phyloP scores from a whole-genome alignment of 2,113 vertebrate species.

The Pitta sordida region DNA sequence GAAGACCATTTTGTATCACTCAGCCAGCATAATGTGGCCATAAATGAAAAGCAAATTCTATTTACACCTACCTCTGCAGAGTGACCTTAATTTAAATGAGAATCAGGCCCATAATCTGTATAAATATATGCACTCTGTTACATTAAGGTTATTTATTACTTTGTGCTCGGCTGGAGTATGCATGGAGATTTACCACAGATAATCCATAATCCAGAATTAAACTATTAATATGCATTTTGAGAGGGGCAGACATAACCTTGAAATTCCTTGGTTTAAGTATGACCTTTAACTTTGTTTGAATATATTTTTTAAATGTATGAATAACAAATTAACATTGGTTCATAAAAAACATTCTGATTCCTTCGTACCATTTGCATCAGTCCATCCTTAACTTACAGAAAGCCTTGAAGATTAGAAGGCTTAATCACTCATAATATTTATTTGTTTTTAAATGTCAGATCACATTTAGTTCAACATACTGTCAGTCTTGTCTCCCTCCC shows the following conservation, averaged over 20 bases:
- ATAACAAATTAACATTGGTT: constrained; percentile 65
- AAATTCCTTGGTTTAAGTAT: constrained; percentile 67
- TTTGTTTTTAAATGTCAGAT: constrained; percentile 75
- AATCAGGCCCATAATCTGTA: constrained; percentile 64
- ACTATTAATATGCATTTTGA: constrained; percentile 58
- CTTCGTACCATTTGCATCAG: constrained; percentile 64
- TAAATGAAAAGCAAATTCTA: constrained; percentile 39
- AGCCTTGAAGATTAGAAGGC: constrained; percentile 69
- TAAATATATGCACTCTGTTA: constrained; percentile 63
- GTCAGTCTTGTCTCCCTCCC: not conserved
- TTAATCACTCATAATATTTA: constrained; percentile 71
- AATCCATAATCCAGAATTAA: constrained; percentile 66
- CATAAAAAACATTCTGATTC: constrained; percentile 65
- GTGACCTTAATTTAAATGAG: constrained; percentile 65
- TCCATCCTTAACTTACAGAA: constrained; percentile 62
- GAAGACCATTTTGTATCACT: not conserved
- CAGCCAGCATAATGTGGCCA: not conserved
- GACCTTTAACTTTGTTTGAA: constrained; percentile 75
- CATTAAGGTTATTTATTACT: constrained; percentile 62
- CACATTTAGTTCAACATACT: constrained; percentile 49
- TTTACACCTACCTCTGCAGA: constrained; percentile 23
- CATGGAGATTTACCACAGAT: constrained; percentile 55
- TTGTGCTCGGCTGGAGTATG: not conserved
- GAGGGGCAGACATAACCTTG: constrained; percentile 44
- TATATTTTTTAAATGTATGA: constrained; percentile 64